Evolutionary conservation across 2,888 invertebrate genomes (phyloP), one percentile per base, ranked within the genome.

Genomic region (Gymnosoma rotundatum): DNA sequence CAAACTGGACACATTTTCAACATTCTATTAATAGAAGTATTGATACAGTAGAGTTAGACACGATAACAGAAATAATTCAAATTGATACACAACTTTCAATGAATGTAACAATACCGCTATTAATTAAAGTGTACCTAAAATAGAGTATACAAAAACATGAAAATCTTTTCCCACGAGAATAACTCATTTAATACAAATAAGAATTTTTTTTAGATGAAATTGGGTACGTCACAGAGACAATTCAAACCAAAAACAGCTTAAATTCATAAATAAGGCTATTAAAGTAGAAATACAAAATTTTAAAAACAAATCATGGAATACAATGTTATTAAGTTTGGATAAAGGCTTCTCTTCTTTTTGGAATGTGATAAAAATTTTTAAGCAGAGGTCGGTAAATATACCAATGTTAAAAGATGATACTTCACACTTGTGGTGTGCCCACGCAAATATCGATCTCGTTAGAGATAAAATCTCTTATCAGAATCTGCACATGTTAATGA

Each of bases 111-210:
- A 58, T 58, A 58, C 58, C 12, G 58, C 58, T 58, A 25, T 58
- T 61, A 61, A 61, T 61, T 38, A 61, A 61, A 61, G 60, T 38
- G 18, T 58, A 32, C 58, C 58, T 25, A 58, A 58, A 58, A 58
- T 58, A 58, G 58, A 58, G 58, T 58, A 58, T 58, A 58, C 25
- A 58, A 25, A 6, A 16, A 58, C 25, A 58, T 25, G 21, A 25
- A 25, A 25, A 25, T 25, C 25, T 25, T 25, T 25, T 25, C 25
- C 25, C 25, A 25, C 25, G 25, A 25, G 32, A 58, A 58, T 58
- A 25, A 58, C 58, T 32, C 58, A 58, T 14, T 16, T 58, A 58
- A 58, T 58, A 10, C 1, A 54, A 20, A 20, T 54, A 7, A 20
- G 20, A 54, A 18, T 20, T 58, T 58, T 32, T 58, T 58, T 25